Conservation (phyloP, 2,797 vertebrate species). For the Harpagifer antarcticus region DNA sequence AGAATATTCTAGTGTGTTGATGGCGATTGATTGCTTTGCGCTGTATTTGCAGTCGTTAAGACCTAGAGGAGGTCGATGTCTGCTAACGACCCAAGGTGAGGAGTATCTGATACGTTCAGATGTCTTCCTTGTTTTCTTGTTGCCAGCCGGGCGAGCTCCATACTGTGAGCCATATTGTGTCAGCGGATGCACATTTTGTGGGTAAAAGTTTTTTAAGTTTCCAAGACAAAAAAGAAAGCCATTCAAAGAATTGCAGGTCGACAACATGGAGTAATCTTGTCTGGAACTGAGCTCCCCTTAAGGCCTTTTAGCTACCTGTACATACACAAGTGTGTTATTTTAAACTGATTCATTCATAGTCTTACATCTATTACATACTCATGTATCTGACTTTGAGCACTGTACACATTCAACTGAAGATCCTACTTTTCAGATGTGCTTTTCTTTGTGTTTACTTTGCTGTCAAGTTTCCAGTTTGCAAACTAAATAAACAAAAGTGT, state of each 20-base stretch:
- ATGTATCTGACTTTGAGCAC: conserved; percentile 56
- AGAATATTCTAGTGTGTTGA: conserved; percentile 76
- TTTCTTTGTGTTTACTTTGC: conserved; percentile 12
- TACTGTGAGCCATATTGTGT: conserved; percentile 69
- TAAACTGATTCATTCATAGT: conserved; percentile 43
- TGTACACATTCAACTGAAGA: conserved; percentile 7
- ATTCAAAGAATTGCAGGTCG: neutral
- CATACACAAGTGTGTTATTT: conserved; percentile 33
- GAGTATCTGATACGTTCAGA: conserved; percentile 64
- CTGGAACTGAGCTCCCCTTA: neutral
- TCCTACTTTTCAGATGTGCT: conserved; percentile 15
- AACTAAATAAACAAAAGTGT: conserved; percentile 28
- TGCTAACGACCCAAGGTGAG: conserved; percentile 77
- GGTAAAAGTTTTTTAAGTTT: neutral
- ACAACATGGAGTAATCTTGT: neutral
- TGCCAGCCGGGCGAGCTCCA: conserved; percentile 47
- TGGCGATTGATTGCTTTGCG: conserved; percentile 77
- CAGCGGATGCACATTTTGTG: neutral
- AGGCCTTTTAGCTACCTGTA: conserved; percentile 15
- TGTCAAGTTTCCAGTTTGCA: conserved; percentile 18
- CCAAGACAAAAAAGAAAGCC: neutral
- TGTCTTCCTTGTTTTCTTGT: conserved; percentile 48
- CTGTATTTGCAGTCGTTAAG: conserved; percentile 78
- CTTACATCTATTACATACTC: conserved; percentile 59
- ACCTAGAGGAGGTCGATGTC: conserved; percentile 75